These are phyloP conservation scores for Mus caroli DNA, from an alignment of 2,797 vertebrate species.

Conservation along the genomic window DNA sequence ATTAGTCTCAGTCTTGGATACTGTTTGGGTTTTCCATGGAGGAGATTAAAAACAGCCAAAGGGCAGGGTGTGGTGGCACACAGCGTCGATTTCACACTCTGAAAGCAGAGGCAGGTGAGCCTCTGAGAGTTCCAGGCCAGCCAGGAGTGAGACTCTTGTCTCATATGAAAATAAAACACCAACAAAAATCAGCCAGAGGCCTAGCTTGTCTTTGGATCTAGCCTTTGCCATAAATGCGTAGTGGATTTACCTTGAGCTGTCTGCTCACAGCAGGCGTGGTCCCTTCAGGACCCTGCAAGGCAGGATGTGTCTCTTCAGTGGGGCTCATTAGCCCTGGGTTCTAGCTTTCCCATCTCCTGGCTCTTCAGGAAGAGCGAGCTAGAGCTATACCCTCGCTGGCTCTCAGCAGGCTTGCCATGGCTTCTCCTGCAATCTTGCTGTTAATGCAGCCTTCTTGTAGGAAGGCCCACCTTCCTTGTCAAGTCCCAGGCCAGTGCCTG, in stretches of 20 bases:
- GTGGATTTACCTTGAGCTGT: not conserved
- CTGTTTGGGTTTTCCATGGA: not conserved
- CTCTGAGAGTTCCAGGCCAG: not conserved
- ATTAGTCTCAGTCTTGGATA: accelerated
- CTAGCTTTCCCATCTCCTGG: not conserved
- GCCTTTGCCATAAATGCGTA: not conserved
- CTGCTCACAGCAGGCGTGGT: not conserved
- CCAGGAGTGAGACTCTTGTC: not conserved
- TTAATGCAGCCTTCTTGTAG: not conserved
- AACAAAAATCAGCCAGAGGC: not conserved
- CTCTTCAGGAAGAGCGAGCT: not conserved
- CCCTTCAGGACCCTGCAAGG: not conserved
- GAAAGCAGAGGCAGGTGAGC: not conserved
- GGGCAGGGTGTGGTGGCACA: not conserved
- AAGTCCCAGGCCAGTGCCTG: not conserved
- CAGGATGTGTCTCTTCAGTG: not conserved
- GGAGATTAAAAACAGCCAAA: not conserved
- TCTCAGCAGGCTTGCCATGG: not conserved
- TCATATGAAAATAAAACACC: not conserved
- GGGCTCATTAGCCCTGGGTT: not conserved
- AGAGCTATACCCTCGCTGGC: accelerated
- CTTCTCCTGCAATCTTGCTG: not conserved
- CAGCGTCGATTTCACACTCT: not conserved
- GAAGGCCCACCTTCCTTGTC: not conserved
- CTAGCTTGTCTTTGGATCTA: not conserved